Conservation (phyloP, 1,140 invertebrate genomes). For the Pseudomyrmex pallidus region DNA sequence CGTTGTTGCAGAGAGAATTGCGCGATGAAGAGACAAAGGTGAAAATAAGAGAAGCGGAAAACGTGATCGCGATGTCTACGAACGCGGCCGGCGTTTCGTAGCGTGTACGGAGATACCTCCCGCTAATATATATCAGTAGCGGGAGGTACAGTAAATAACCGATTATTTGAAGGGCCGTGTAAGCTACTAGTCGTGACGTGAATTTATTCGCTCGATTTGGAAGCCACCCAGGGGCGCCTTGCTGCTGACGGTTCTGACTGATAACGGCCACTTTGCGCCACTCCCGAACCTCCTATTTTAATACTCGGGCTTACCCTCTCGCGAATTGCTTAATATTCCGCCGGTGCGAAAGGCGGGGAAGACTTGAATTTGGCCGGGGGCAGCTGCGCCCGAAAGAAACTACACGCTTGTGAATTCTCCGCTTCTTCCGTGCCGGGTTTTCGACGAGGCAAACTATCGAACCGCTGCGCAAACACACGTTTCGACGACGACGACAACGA, state of each 20-base stretch:
- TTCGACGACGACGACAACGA: not conserved
- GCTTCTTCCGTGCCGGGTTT: slow-evolving; percentile 34
- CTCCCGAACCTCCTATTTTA: slow-evolving; percentile 74
- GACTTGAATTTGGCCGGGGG: slow-evolving; percentile 50
- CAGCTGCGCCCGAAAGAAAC: slow-evolving; percentile 39
- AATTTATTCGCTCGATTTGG: slow-evolving; percentile 78
- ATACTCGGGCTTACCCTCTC: slow-evolving; percentile 67
- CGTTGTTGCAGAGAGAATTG: not conserved
- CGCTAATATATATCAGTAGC: slow-evolving; percentile 46
- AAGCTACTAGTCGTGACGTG: slow-evolving; percentile 69
- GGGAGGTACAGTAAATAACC: slow-evolving; percentile 62
- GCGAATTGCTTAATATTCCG: slow-evolving; percentile 78
- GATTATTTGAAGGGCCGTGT: slow-evolving; percentile 70
- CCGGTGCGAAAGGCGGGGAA: slow-evolving; percentile 64
- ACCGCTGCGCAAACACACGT: slow-evolving; percentile 45
- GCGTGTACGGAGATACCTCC: slow-evolving; percentile 11
- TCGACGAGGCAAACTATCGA: slow-evolving; percentile 37
- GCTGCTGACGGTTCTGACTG: slow-evolving; percentile 73
- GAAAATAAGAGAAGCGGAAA: slow-evolving; percentile 4
- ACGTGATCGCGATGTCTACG: not conserved
- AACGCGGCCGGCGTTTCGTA: not conserved
- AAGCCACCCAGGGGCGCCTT: slow-evolving; percentile 68
- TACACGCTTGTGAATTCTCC: slow-evolving; percentile 2
- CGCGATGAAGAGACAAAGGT: not conserved
- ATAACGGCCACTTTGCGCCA: slow-evolving; percentile 73